A percentile compares a stretch with the other conserved stretches of the same genome.
Conservation (phyloP, 2,888 invertebrate species). For the Clivina fossor region DNA sequence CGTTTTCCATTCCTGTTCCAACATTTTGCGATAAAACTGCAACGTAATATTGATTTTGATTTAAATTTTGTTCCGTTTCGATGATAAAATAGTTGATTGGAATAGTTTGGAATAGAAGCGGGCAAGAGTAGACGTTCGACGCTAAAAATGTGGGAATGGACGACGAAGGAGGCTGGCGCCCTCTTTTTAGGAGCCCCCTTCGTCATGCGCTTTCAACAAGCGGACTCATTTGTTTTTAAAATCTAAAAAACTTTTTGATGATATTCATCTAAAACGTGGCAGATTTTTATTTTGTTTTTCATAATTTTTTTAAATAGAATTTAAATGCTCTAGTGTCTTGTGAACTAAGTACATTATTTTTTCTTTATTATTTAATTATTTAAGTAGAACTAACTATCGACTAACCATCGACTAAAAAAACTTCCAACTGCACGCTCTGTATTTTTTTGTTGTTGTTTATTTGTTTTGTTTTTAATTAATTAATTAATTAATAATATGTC, state of each 20-base stretch:
- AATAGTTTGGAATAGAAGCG: too few species aligned
- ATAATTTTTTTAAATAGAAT: conserved; percentile 37
- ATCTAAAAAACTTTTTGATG: conserved; percentile 40
- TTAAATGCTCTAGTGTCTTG: conserved; percentile 40
- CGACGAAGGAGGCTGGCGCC: conserved; percentile 2
- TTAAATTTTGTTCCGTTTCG: too few species aligned
- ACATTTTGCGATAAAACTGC: too few species aligned
- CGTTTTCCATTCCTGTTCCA: too few species aligned
- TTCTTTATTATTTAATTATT: too few species aligned
- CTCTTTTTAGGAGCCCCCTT: background rate
- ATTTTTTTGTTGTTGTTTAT: too few species aligned
- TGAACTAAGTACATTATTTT: conserved; percentile 42
- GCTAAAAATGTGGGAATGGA: background rate
- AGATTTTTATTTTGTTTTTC: conserved; percentile 38
- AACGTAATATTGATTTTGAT: too few species aligned
- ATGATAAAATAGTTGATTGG: too few species aligned
- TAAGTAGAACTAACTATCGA: conserved; percentile 17
- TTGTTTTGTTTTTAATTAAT: too few species aligned
- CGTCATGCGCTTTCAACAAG: conserved; percentile 1
- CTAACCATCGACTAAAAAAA: conserved; percentile 27
- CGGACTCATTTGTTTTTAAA: conserved; percentile 30
- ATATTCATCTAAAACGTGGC: conserved; percentile 43
- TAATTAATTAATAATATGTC: conserved; percentile 15
- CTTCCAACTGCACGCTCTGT: too few species aligned
- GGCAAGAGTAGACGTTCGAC: background rate